Conservation (phyloP, 2,797 vertebrate genomes). For the Sebastes vulpes region DNA sequence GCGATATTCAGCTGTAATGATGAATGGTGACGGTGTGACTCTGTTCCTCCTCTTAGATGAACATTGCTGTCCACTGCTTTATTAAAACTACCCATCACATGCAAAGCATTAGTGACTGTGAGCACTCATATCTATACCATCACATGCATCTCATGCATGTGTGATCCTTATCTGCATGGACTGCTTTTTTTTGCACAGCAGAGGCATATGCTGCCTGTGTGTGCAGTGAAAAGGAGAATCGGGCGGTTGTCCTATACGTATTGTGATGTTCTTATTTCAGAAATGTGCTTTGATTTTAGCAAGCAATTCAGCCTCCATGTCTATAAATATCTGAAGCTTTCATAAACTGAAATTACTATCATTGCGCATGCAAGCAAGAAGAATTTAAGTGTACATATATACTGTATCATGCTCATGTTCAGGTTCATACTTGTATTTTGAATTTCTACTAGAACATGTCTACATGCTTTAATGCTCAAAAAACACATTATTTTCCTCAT, state of each 20-base stretch:
- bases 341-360: not conserved
- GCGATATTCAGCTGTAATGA: conserved; percentile 16
- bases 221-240: not conserved
- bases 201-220: not conserved
- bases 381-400: not conserved
- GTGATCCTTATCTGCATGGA: not conserved
- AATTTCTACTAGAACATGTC: no score
- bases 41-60: conserved; percentile 4
- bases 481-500: no score
- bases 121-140: conserved; percentile 3
- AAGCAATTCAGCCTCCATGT: not conserved
- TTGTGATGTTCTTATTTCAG: not conserved
- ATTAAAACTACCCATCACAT: conserved; percentile 56
- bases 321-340: not conserved
- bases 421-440: no score
- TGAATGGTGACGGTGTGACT: conserved; percentile 13
- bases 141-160: not conserved
- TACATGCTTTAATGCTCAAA: no score
- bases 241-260: not conserved
- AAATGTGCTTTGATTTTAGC: not conserved
- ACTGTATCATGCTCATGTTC: no score
- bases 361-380: not conserved
- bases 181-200: not conserved
- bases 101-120: conserved; percentile 8
- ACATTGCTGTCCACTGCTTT: conserved; percentile 15